Base-by-base conservation (phyloP, 2,113 vertebrate species). In the Scytalopus superciliaris region DNA sequence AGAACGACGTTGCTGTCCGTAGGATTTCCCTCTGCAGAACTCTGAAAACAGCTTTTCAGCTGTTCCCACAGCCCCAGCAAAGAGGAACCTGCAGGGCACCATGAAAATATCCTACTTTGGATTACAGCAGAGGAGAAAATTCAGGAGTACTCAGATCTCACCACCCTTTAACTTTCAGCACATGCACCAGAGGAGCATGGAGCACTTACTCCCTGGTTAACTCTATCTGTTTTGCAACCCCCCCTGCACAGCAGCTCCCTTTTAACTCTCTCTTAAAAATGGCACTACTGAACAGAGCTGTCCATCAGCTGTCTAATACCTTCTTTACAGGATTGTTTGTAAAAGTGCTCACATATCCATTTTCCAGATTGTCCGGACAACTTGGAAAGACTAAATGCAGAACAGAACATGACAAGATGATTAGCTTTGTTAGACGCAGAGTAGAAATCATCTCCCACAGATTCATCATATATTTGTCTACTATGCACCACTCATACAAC, bases 1-100 rank as follows among this genome's bases (percentile, higher is more conserved):
- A 60, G 42, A 28, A 57, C 35, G 18, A 1, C 0, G 0, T 28
- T 49, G 57, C 21, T 85, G n/a, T 30, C 44, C 15, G 5, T 25
- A 40, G 68, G 9, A 62, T 12, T 24, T 50, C n/a, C 23, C 42
- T 57, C 50, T 33, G 35, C 81, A 68, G 39, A 76, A 15, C 35
- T 44, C 69, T 35, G 44, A 25, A 68, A 68, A 40, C 40, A 63
- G 11, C 28, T 87, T 63, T 70, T 42, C 77, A 27, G 31, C 2
- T 67, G 17, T 19, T 84, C 39, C n/a, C 69, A 9, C 1, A 55
- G 84, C 28, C 11, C 10, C 24, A 1, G 33, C 47, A 75, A 27
- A 63, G 16, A 15, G 35, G 9, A 0, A 55, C 8, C 18, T 74
- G 40, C 28, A 83, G n/a, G n/a, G 5, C n/a, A 66, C 12, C 25